phyloP scores from a whole-genome alignment of 1,140 invertebrate genomes.

The Scaptomyza montana region DNA sequence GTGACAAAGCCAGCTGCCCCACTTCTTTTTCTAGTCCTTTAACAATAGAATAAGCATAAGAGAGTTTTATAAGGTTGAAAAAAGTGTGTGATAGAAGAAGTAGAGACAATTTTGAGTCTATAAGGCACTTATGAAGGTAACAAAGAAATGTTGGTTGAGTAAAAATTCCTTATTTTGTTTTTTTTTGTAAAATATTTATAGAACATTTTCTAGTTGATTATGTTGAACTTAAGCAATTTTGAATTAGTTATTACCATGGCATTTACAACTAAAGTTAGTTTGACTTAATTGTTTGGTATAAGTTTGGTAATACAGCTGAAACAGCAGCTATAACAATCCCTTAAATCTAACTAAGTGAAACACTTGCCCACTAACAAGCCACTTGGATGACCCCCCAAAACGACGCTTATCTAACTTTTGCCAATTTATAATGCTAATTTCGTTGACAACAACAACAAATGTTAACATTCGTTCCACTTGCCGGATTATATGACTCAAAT shows the following conservation, averaged over 20 bases:
- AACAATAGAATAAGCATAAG: neutral
- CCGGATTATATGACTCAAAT: slow-evolving; percentile 61
- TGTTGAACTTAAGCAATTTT: neutral
- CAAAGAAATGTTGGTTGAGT: too few species aligned
- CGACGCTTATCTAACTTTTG: slow-evolving; percentile 67
- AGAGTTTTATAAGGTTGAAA: neutral
- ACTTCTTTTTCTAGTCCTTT: neutral
- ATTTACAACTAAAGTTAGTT: neutral
- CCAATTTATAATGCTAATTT: slow-evolving; percentile 74
- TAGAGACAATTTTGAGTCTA: neutral
- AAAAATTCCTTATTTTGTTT: neutral
- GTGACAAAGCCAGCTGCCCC: neutral
- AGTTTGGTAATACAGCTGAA: slow-evolving; percentile 2
- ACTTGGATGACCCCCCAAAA: slow-evolving; percentile 23
- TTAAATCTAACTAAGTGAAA: slow-evolving; percentile 54
- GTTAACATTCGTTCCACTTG: slow-evolving; percentile 36
- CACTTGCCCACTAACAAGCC: slow-evolving; percentile 67
- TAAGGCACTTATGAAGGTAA: too few species aligned
- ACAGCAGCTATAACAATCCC: slow-evolving; percentile 41
- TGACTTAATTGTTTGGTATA: neutral
- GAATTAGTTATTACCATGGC: neutral
- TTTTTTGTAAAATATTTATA: too few species aligned
- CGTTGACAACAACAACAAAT: slow-evolving; percentile 33
- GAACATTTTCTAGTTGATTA: too few species aligned
- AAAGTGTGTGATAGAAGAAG: neutral